Percentiles rank a stretch among this genome's conserved stretches.
Conservation (phyloP, 2,113 vertebrate species). For the Mobula birostris region DNA sequence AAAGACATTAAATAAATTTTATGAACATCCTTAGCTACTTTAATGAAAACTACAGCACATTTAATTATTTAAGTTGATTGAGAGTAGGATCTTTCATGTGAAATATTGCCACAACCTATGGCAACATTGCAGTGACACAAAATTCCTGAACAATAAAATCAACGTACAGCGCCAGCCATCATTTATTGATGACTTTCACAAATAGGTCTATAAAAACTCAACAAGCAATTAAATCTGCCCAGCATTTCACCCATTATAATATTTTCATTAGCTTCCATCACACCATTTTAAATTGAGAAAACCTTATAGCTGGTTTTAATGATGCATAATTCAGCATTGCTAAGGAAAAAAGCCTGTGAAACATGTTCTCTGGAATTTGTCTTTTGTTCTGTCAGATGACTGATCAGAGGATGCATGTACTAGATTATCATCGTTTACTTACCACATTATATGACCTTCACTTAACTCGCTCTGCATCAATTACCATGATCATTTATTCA, state of each 20-base stretch:
- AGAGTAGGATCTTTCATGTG: not conserved
- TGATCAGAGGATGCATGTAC: not conserved
- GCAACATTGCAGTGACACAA: not conserved
- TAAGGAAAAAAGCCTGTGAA: not conserved
- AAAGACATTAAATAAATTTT: not conserved
- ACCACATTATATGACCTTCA: not conserved
- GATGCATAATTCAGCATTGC: not conserved
- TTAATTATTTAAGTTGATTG: not conserved
- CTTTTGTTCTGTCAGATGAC: conserved; percentile 7
- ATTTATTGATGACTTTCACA: not conserved
- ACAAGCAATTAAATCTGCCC: conserved; percentile 30
- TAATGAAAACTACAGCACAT: not conserved
- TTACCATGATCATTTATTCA: not conserved
- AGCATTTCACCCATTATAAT: conserved; percentile 21
- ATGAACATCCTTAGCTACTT: not conserved
- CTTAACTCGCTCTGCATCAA: not conserved
- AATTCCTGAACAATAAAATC: conserved; percentile 8
- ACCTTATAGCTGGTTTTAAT: not conserved
- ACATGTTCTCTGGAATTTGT: not conserved
- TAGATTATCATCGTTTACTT: not conserved
- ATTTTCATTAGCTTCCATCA: not conserved
- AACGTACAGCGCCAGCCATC: not conserved
- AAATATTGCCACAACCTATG: conserved; percentile 1
- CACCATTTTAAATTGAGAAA: not conserved
- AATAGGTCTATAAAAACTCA: conserved; percentile 7